Evolutionary conservation across 1,140 invertebrate species (phyloP).

Genomic region (Bombus huntii): DNA sequence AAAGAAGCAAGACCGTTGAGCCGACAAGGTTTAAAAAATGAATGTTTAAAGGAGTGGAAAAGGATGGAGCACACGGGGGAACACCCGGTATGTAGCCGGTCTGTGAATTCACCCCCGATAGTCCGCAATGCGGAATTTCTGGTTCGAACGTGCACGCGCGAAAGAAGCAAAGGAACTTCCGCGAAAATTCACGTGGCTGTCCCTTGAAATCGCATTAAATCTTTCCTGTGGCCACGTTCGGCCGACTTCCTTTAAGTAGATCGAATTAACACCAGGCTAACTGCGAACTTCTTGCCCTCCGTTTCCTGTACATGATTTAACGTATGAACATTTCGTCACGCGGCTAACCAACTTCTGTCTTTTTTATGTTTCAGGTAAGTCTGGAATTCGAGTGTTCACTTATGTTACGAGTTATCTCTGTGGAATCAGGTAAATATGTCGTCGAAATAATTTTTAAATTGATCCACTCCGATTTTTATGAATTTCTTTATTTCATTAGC

Average conservation of each 20-base stretch:
- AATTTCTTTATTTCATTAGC: background rate
- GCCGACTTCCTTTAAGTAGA: slow-evolving; percentile 1
- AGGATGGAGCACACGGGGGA: slow-evolving; percentile 43
- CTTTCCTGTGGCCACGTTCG: slow-evolving; percentile 20
- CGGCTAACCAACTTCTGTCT: slow-evolving; percentile 29
- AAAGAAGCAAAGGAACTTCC: slow-evolving; percentile 67
- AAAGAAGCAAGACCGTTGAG: background rate
- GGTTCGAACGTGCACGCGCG: slow-evolving; percentile 73
- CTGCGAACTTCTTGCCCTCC: background rate
- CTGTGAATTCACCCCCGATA: slow-evolving; percentile 79
- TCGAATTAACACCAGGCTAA: background rate
- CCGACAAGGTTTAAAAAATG: slow-evolving; percentile 73
- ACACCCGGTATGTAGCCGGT: slow-evolving; percentile 72
- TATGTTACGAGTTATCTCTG: background rate
- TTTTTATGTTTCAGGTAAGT: slow-evolving; percentile 74
- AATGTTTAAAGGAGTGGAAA: slow-evolving; percentile 63
- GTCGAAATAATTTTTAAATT: background rate
- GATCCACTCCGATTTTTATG: background rate
- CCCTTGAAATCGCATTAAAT: slow-evolving; percentile 45
- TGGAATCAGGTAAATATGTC: background rate
- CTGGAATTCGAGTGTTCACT: background rate
- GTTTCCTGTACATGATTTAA: background rate
- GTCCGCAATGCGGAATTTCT: slow-evolving; percentile 81
- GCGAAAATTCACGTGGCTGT: slow-evolving; percentile 47
- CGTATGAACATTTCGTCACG: background rate